phyloP scores from a whole-genome alignment of 2,888 invertebrate genomes.

The Coremacera marginata region DNA sequence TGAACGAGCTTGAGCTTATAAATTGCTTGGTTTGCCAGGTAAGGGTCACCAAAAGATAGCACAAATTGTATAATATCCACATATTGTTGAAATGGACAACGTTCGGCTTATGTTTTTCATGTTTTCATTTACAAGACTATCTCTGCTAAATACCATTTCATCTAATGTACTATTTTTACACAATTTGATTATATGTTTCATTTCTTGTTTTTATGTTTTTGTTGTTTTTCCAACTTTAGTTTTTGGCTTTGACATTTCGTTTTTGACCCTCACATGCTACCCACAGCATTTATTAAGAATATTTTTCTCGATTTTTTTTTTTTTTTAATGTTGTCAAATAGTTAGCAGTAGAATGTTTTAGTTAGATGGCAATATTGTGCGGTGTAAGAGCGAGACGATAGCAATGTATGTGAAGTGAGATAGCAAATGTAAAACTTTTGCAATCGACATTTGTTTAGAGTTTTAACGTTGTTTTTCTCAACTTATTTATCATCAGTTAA shows the following conservation, averaged over 20 bases:
- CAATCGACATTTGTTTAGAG: constrained; percentile 21
- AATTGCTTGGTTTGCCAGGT: constrained; percentile 51
- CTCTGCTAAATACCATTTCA: background rate
- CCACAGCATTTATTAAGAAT: too few relatives aligned
- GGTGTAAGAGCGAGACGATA: too few relatives aligned
- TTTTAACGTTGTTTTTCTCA: constrained; percentile 16
- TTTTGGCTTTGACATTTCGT: constrained; percentile 3
- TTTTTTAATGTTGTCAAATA: too few relatives aligned
- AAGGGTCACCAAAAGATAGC: constrained; percentile 51
- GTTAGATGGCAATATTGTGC: too few relatives aligned
- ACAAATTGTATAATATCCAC: background rate
- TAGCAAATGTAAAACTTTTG: constrained; percentile 7
- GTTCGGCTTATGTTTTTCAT: background rate
- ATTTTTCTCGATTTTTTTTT: too few relatives aligned
- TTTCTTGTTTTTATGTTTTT: background rate
- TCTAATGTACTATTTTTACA: background rate
- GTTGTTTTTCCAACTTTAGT: background rate
- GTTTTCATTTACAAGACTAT: background rate
- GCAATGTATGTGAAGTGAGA: too few relatives aligned
- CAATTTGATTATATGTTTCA: background rate
- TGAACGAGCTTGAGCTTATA: constrained; percentile 43
- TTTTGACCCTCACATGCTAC: background rate
- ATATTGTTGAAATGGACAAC: background rate
- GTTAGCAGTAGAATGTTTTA: too few relatives aligned
- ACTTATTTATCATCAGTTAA: background rate